Evolutionary conservation across 2,888 invertebrate genomes (phyloP).

Genomic region (Dermolepida albohirtum): DNA sequence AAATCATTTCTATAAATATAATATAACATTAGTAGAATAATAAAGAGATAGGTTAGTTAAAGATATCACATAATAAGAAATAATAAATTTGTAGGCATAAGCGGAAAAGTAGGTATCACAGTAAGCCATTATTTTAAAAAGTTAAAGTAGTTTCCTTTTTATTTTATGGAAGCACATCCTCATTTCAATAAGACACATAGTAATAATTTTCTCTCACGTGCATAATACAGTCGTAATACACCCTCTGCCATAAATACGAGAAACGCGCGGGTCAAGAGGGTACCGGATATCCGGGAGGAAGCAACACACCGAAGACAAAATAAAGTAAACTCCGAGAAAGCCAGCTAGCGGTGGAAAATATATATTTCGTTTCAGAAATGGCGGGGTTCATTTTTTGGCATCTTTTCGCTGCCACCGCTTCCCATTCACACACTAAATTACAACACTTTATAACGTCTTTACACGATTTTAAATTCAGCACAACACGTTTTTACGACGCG

Average conservation of each 20-base stretch:
- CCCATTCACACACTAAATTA: slow-evolving; percentile 24
- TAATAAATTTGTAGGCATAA: no score
- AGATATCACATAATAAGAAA: no score
- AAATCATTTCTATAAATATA: no score
- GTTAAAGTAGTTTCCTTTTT: no score
- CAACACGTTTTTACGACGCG: slow-evolving; percentile 33
- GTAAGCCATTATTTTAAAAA: no score
- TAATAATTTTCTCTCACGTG: slow-evolving; percentile 9
- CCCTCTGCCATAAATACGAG: neutral
- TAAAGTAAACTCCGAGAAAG: slow-evolving; percentile 1
- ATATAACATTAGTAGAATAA: no score
- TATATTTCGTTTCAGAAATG: neutral
- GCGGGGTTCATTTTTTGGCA: neutral
- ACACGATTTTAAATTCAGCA: slow-evolving; percentile 30
- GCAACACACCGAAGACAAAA: slow-evolving; percentile 6
- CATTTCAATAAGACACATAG: neutral
- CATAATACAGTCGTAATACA: slow-evolving; percentile 5
- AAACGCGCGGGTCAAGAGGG: neutral
- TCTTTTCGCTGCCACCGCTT: slow-evolving; percentile 1
- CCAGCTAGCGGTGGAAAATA: neutral
- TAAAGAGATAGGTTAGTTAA: no score
- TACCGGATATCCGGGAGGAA: neutral
- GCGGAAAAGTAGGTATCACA: no score
- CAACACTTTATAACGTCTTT: slow-evolving; percentile 22
- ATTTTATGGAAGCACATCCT: no score